Base-by-base conservation (phyloP, 2,888 invertebrate species). In the Magallana nippona region DNA sequence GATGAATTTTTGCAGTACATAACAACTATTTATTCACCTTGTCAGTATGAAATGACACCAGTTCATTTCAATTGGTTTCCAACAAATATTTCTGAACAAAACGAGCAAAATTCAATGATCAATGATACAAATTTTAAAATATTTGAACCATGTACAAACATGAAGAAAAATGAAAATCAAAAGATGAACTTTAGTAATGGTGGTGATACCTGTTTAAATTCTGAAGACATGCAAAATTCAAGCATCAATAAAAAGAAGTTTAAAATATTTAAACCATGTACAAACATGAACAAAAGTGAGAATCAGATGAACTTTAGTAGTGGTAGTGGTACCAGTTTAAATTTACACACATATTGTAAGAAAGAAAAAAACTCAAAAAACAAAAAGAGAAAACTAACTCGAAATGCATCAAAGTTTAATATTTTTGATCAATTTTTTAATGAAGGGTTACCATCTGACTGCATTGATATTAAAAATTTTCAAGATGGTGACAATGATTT, bases 1-100 rank as follows among this genome's bases (percentile, higher is more conserved):
- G 78, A 82, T 17, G 82, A 58, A 55, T 78, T 82, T 77, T 63
- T 19, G 19, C n/a, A 11, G 55, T 81, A 81, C 62, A 81, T 71
- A 63, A 63, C 63, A 55, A 81, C 81, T 55, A 63, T 55, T n/a
- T 81, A 81, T 44, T 63, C 55, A 62, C 55, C 62, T 56, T 63
- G 55, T 81, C 55, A 57, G 44, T 62, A 63, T 81, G 56, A 81
- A 81, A 81, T 81, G 19, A 63, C 81, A 55, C 55, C 81, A 55
- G 55, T 81, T 22, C 55, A 81, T 63, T 81, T 81, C 32, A 63
- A 55, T 55, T 81, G 71, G 81, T 81, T 63, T 62, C 63, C 71
- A 15, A 63, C 58, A 57, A 57, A 57, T 55, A 81, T 81, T 81
- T 78, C 32, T 27, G 58, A 81, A 19, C 55, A 57, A 81, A 11